Conservation (phyloP, 2,113 vertebrate genomes). For the Lophotis ruficrista region DNA sequence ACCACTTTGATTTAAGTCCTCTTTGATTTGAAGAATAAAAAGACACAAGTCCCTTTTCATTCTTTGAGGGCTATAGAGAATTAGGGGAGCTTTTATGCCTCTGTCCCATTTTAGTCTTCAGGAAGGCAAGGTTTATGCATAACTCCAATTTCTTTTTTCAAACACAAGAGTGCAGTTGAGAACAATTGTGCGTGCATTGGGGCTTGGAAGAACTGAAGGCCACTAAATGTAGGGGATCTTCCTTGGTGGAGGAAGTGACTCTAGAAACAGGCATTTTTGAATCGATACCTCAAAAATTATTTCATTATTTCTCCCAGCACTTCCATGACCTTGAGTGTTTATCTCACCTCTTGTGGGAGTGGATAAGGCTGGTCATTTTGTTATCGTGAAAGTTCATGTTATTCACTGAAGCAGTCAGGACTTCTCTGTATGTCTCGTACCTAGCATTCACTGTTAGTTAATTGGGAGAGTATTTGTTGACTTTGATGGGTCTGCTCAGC, state of each 20-base stretch:
- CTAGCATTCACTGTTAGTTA: background rate
- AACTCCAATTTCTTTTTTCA: background rate
- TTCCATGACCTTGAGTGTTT: background rate
- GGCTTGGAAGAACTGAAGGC: background rate
- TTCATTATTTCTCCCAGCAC: background rate
- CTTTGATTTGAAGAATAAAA: slow-evolving; percentile 50
- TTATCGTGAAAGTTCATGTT: background rate
- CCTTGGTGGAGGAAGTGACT: background rate
- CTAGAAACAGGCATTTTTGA: background rate
- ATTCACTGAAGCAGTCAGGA: background rate
- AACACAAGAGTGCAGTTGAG: background rate
- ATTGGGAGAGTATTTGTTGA: slow-evolving; percentile 26
- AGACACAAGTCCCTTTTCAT: background rate
- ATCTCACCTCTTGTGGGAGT: background rate
- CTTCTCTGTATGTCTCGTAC: background rate
- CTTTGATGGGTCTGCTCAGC: slow-evolving; percentile 2
- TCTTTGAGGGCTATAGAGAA: background rate
- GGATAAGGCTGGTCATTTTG: background rate
- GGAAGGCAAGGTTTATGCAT: background rate
- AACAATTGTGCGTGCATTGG: background rate
- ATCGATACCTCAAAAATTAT: background rate
- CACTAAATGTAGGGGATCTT: background rate
- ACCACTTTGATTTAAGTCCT: slow-evolving; percentile 40
- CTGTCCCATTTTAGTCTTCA: background rate
- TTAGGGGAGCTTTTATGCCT: background rate